These are phyloP conservation scores for Amiota minor DNA, from an alignment of 2,888 invertebrate genomes.

Conservation along the genomic window DNA sequence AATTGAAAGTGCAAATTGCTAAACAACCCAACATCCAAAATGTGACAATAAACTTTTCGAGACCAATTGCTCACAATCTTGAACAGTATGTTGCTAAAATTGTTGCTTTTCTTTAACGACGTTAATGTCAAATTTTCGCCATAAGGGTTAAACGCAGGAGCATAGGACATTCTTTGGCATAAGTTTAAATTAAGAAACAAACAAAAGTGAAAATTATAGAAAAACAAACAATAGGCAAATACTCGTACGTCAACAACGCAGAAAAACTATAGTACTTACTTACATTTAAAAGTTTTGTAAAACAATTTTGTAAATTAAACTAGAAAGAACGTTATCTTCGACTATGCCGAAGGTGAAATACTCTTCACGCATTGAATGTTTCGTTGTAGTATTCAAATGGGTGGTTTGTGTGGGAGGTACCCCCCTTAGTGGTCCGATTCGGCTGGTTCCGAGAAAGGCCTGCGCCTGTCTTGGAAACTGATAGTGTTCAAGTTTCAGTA, in stretches of 20 bases:
- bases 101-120: conserved; percentile 41
- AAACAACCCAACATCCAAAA: conserved; percentile 39
- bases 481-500: no score
- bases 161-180: conserved; percentile 49
- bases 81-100: conserved; percentile 59
- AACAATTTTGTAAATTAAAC: conserved; percentile 35
- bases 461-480: no score
- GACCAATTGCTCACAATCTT: conserved; percentile 51
- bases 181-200: conserved; percentile 57
- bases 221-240: conserved; percentile 47
- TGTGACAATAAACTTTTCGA: conserved; percentile 55
- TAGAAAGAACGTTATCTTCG: conserved; percentile 50
- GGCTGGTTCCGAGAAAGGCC: no score
- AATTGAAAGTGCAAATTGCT: conserved; percentile 35
- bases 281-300: conserved; percentile 32
- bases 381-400: no score
- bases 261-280: conserved; percentile 46
- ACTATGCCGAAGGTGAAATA: no score
- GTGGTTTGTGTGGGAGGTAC: no score
- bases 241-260: conserved; percentile 31
- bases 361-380: no score
- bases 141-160: conserved; percentile 49
- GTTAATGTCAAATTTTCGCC: conserved; percentile 68
- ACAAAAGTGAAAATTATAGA: conserved; percentile 68
- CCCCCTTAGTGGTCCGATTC: no score